phyloP scores from a whole-genome alignment of 1,140 invertebrate genomes.

The Drosophila pseudoobscura region DNA sequence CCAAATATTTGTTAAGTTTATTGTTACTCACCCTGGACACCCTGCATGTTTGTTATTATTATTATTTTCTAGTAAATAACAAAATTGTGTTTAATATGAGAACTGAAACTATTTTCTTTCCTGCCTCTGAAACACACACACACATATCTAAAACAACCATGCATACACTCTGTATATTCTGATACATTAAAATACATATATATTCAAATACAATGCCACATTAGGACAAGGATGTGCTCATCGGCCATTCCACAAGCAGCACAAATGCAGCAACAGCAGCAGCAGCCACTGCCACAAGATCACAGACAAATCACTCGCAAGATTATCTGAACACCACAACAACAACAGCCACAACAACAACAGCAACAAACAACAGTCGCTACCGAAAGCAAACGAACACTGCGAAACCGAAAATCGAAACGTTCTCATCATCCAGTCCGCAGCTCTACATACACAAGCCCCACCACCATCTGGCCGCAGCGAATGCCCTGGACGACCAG shows the following conservation, averaged over 20 bases:
- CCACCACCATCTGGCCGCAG: constrained; percentile 63
- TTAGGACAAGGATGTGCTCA: constrained; percentile 67
- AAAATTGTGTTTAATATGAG: constrained; percentile 39
- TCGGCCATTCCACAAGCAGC: constrained; percentile 33
- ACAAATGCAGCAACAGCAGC: constrained; percentile 21
- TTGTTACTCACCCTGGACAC: constrained; percentile 34
- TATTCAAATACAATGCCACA: constrained; percentile 40
- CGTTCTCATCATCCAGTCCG: constrained; percentile 78
- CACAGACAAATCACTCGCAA: constrained; percentile 69
- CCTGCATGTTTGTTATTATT: constrained; percentile 57
- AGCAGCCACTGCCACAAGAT: constrained; percentile 26
- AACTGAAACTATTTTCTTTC: constrained; percentile 39
- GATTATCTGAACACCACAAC: constrained; percentile 57
- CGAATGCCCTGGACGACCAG: constrained; percentile 68
- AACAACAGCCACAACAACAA: constrained; percentile 34
- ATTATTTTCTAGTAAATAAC: constrained; percentile 56
- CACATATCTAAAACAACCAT: constrained; percentile 13
- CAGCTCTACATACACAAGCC: constrained; percentile 77
- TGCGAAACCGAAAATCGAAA: constrained; percentile 55
- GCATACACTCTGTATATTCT: constrained; percentile 45
- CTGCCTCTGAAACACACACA: constrained; percentile 15
- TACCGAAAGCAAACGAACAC: constrained; percentile 75
- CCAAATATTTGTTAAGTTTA: constrained; percentile 9
- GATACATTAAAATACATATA: constrained; percentile 23
- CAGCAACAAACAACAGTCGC: constrained; percentile 69